A percentile compares a stretch with the other conserved stretches of the same genome.
Evolutionary conservation across 2,888 invertebrate species (phyloP).

Genomic region (Candidula unifasciata): DNA sequence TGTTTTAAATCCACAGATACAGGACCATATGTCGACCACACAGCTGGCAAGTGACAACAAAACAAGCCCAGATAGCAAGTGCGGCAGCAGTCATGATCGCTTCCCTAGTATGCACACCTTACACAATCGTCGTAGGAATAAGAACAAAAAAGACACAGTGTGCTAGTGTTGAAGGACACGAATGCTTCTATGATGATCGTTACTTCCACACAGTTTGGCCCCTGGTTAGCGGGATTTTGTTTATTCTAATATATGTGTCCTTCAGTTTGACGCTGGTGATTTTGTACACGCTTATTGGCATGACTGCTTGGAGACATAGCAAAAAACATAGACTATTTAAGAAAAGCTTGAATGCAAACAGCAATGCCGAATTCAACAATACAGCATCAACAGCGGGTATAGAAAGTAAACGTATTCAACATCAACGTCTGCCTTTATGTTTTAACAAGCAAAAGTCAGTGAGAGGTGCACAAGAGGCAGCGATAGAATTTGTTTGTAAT

Average conservation of each 20-base stretch:
- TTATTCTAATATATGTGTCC: not conserved
- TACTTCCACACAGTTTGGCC: constrained; percentile 4
- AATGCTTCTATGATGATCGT: not conserved
- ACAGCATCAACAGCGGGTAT: too few species aligned
- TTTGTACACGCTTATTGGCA: not conserved
- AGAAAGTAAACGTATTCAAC: too few species aligned
- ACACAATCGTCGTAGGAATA: not conserved
- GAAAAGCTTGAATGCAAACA: too few species aligned
- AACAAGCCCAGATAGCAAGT: not conserved
- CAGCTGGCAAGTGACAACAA: not conserved
- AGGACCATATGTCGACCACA: constrained; percentile 10
- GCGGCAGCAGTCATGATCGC: not conserved
- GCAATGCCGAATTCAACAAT: too few species aligned
- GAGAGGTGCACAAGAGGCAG: too few species aligned
- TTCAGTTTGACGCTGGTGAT: not conserved
- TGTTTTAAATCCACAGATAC: not conserved
- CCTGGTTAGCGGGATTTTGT: not conserved
- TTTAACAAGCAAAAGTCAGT: too few species aligned
- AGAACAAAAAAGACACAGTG: not conserved
- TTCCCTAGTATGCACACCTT: not conserved
- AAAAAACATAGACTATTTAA: not conserved
- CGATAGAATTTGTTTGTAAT: not conserved
- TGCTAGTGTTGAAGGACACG: not conserved
- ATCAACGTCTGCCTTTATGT: too few species aligned
- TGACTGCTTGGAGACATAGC: not conserved